Percentiles rank a stretch among this genome's conserved stretches.
phyloP scores from a whole-genome alignment of 2,113 vertebrate species.

The Pardalotus punctatus region DNA sequence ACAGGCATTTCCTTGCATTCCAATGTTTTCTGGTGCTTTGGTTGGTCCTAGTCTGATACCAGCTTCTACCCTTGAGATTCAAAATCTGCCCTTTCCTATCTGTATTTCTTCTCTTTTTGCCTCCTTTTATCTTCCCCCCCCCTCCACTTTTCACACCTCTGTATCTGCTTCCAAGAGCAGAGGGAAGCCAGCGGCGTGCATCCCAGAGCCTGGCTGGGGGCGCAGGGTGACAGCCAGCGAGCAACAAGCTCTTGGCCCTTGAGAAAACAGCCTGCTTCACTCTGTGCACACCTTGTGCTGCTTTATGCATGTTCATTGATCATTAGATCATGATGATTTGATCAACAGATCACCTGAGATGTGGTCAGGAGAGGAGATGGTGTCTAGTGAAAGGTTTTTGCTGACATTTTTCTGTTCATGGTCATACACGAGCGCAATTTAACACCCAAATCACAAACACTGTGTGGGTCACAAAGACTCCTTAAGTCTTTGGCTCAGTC shows the following conservation, averaged over 20 bases:
- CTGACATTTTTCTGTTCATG: background rate
- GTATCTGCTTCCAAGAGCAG: background rate
- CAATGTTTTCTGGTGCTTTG: background rate
- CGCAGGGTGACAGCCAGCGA: fast-evolving
- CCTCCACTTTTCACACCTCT: background rate
- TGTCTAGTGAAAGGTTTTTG: background rate
- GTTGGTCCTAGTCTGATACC: background rate
- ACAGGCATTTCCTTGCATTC: background rate
- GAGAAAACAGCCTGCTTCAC: background rate
- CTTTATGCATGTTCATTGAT: background rate
- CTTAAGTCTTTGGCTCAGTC: background rate
- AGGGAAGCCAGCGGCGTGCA: fast-evolving
- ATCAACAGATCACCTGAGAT: fast-evolving
- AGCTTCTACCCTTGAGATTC: background rate
- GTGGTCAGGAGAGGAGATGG: background rate
- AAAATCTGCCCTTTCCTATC: background rate
- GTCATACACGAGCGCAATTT: background rate
- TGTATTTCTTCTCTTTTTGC: background rate
- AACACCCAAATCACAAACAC: background rate
- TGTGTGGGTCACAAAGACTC: background rate
- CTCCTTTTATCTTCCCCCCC: background rate
- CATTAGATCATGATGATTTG: background rate
- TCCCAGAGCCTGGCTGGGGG: background rate
- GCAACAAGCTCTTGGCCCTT: background rate
- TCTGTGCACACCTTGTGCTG: background rate